Base-by-base conservation (phyloP, 1,140 invertebrate genomes). In the Drosophila elegans region DNA sequence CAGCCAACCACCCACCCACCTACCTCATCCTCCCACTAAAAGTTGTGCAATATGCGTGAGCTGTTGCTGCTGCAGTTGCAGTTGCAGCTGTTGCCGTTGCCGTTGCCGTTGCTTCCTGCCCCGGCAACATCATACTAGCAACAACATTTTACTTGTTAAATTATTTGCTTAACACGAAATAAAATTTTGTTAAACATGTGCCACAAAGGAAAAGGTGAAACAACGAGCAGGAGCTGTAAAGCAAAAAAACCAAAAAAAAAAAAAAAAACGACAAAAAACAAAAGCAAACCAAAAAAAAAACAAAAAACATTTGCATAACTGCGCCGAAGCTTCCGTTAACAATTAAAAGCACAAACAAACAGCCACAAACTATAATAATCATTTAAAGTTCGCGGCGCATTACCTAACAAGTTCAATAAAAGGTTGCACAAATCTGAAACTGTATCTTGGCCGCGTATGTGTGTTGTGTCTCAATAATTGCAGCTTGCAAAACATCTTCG, bases 161-260 rank as follows among this genome's bases (percentile, higher is more conserved):
- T 77, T 81, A 81, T 81, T 81, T 81, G 78, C 78, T 66, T 53
- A 80, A 79, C 77, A 74, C 69, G 76, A 79, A 74, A 79, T 81
- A 81, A 81, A 71, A 81, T 73, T 81, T 81, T 81, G 78, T 81
- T 77, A 72, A 81, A 77, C 78, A 81, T 66, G 63, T 75, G 61
- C 72, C 72, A 53, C 64, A 81, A 81, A 81, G 74, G 78, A 80
- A 80, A 56, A 80, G 78, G 78, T 59, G 74, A 80, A 56, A 80
- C 62, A 75, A 75, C 71, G 64, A 36, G 64, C 57, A 68, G 57
- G 67, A 71, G 66, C 27, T 13, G 34, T 39, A 36, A 11, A 54
- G 53, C 41, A 51, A 51, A 71, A 55, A 52, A 62, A 60, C 66
- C 36, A 52, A 75, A 66, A 60, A n/a, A 64, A 75, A 76, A 57